A percentile compares a stretch with the other conserved stretches of the same genome.
phyloP scores from a whole-genome alignment of 1,140 invertebrate genomes.

The Pectinophora gossypiella region DNA sequence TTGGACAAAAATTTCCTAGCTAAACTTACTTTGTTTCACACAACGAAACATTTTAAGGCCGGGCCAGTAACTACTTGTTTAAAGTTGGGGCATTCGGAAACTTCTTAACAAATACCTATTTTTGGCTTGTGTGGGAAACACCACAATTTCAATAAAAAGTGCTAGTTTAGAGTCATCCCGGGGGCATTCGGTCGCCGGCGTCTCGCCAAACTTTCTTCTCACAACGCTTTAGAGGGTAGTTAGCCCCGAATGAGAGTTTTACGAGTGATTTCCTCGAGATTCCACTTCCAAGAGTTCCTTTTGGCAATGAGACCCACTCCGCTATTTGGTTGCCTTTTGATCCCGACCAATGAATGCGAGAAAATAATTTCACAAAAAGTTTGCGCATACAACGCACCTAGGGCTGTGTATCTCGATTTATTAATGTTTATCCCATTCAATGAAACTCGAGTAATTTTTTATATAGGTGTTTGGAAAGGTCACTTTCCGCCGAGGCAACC shows the following conservation, averaged over 20 bases:
- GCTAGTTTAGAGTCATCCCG: slow-evolving; percentile 33
- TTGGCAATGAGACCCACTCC: slow-evolving; percentile 5
- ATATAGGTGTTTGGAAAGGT: slow-evolving; percentile 33
- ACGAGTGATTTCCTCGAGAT: slow-evolving; percentile 24
- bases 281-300: slow-evolving; percentile 4
- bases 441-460: too few species aligned
- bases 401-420: slow-evolving; percentile 12
- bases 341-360: not conserved
- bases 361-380: not conserved
- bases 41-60: not conserved
- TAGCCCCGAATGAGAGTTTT: slow-evolving; percentile 53
- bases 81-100: not conserved
- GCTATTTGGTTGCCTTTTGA: not conserved
- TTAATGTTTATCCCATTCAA: too few species aligned
- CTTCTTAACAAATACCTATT: slow-evolving; percentile 15
- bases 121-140: slow-evolving; percentile 13
- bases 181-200: slow-evolving; percentile 22
- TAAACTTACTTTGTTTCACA: not conserved
- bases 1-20: not conserved
- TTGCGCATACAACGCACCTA: not conserved
- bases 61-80: not conserved
- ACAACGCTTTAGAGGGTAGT: slow-evolving; percentile 46
- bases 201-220: slow-evolving; percentile 48
- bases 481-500: slow-evolving; percentile 37
- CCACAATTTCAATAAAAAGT: slow-evolving; percentile 1